phyloP scores from a whole-genome alignment of 2,113 vertebrate genomes.

The Chaetodon auriga region DNA sequence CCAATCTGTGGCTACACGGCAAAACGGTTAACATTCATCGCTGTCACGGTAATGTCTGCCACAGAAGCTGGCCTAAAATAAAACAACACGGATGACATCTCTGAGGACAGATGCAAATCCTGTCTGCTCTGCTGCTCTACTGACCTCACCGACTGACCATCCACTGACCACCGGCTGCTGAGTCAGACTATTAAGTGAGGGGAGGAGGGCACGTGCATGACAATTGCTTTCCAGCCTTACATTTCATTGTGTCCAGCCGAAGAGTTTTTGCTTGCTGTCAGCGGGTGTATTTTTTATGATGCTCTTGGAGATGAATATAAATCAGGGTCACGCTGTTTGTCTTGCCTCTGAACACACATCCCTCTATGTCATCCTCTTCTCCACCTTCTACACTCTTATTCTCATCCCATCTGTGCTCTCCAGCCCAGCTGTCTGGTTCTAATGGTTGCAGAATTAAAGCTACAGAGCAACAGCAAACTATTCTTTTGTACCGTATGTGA shows the following conservation, averaged over 20 bases:
- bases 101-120: constrained; percentile 59
- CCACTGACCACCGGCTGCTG: constrained; percentile 63
- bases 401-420: neutral
- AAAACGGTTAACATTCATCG: constrained; percentile 39
- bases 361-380: constrained; percentile 6
- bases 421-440: neutral
- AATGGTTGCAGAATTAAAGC: neutral
- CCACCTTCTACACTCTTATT: neutral
- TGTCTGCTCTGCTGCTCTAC: constrained; percentile 64
- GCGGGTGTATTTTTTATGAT: neutral
- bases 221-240: constrained; percentile 6
- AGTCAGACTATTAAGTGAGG: constrained; percentile 55
- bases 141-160: constrained; percentile 79
- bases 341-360: neutral
- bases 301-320: neutral
- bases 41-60: constrained; percentile 58
- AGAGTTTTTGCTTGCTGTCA: neutral
- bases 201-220: constrained; percentile 10
- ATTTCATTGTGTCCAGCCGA: neutral
- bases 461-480: neutral
- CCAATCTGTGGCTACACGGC: constrained; percentile 36
- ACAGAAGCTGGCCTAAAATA: constrained; percentile 65
- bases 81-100: constrained; percentile 62
- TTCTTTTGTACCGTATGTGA: neutral
- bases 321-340: neutral